Evolutionary conservation across 1,140 invertebrate genomes (phyloP).

Genomic region (Drosophila hydei): DNA sequence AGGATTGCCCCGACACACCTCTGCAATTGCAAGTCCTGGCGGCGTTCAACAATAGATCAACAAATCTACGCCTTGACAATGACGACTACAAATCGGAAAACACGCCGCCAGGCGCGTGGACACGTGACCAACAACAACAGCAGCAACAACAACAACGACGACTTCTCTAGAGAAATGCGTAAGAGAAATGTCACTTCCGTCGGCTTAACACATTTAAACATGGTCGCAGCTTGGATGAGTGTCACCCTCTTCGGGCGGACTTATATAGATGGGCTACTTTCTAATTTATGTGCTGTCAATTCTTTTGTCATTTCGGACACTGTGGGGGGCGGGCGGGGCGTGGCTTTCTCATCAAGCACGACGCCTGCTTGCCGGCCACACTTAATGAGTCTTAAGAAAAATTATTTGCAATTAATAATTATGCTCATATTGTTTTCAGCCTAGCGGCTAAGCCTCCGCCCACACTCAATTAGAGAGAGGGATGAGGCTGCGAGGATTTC

Average conservation of each 20-base stretch:
- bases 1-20: slow-evolving; percentile 35
- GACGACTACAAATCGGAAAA: slow-evolving; percentile 60
- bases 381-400: slow-evolving; percentile 81
- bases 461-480: slow-evolving; percentile 33
- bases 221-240: slow-evolving; percentile 34
- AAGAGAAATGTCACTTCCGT: slow-evolving; percentile 73
- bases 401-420: slow-evolving; percentile 82
- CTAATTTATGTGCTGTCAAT: slow-evolving; percentile 74
- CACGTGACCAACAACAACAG: slow-evolving; percentile 56
- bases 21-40: slow-evolving; percentile 2
- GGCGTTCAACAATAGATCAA: slow-evolving; percentile 37
- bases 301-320: slow-evolving; percentile 65
- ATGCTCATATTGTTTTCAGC: slow-evolving; percentile 73
- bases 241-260: slow-evolving; percentile 10
- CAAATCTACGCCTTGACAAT: slow-evolving; percentile 46
- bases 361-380: slow-evolving; percentile 63
- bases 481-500: not conserved
- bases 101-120: slow-evolving; percentile 62
- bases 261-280: slow-evolving; percentile 47
- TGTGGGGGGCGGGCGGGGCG: slow-evolving; percentile 11
- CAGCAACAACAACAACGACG: not conserved
- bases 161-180: slow-evolving; percentile 30
- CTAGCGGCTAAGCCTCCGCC: slow-evolving; percentile 34
- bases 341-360: slow-evolving; percentile 24
- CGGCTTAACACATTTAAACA: slow-evolving; percentile 71